Base-by-base conservation (phyloP, 2,797 vertebrate genomes). In the Clarias laeviceps region DNA sequence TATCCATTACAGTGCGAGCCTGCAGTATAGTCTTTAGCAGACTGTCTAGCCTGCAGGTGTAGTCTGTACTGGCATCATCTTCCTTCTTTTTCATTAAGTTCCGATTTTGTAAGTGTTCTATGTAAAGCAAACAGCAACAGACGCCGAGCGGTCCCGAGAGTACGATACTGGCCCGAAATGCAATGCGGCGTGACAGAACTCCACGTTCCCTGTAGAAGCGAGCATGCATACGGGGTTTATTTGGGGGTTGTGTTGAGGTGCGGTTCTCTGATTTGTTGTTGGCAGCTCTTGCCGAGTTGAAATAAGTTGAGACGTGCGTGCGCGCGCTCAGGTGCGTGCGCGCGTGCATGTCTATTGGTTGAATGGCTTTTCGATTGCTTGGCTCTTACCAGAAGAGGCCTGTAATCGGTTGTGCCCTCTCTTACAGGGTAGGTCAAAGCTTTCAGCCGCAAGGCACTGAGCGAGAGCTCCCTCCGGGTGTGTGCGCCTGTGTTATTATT, bases 321-420 rank as follows among this genome's bases (percentile, higher is more conserved):
- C 24, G 65, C 50, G 62, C n/a, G 57, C 56, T 83, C 50, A 56
- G 27, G 56, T 62, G 65, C 61, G 56, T 27, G 85, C 37, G 66
- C 45, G 54, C 24, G 65, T 80, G 76, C 68, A 65, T 79, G 86
- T 82, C 73, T 86, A 82, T 85, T 17, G 83, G 77, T 77, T 85
- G 88, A 88, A 87, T 87, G 87, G 86, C 85, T 89, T 86, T 88
- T 88, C 85, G 87, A 88, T 88, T 89, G 88, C 85, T 85, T 45
- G 79, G 82, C 83, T 88, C 80, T 89, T 89, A 88, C 76, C 83
- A 87, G 85, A 87, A 88, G 86, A 82, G 70, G 85, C 69, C 83
- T 89, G 85, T 88, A 89, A 89, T 89, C 80, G 87, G 85, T 84
- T 88, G 88, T 89, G 85, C 85, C 80, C 87, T 83, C 83, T 88